A percentile compares a stretch with the other conserved stretches of the same genome.
Evolutionary conservation across 2,888 invertebrate species (phyloP).

Genomic region (Amblyjoppa fuscipennis): DNA sequence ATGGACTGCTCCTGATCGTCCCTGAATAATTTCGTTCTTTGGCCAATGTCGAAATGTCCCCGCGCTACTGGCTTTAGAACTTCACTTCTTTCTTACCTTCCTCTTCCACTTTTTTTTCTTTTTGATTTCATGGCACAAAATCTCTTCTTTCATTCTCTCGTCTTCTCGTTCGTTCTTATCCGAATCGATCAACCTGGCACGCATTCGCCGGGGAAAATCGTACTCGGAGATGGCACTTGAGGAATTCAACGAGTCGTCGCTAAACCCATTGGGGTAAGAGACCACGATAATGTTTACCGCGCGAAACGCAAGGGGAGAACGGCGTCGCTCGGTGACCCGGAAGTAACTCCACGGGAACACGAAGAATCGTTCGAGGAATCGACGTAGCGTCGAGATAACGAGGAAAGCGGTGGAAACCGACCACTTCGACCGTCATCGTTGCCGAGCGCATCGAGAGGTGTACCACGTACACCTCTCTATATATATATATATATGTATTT

Average conservation of each 20-base stretch:
- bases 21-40: neutral
- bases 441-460: constrained; percentile 6
- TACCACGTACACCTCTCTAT: too few relatives aligned
- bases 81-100: neutral
- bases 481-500: neutral
- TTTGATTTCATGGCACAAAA: too few relatives aligned
- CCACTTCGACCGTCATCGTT: constrained; percentile 16
- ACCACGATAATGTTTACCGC: neutral
- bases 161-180: neutral
- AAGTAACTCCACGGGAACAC: constrained; percentile 14
- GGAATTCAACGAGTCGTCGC: neutral
- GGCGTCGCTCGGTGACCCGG: constrained; percentile 24
- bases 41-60: constrained; percentile 16
- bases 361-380: constrained; percentile 18
- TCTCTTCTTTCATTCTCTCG: too few relatives aligned
- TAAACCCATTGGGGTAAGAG: neutral
- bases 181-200: constrained; percentile 39
- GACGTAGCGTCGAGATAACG: constrained; percentile 31
- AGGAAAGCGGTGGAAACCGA: constrained; percentile 4
- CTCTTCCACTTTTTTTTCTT: neutral
- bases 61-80: neutral
- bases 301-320: neutral
- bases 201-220: constrained; percentile 2
- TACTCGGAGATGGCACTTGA: neutral
- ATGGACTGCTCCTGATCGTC: neutral